Evolutionary conservation across 2,888 invertebrate genomes (phyloP).

Genomic region (Drosophila dives): DNA sequence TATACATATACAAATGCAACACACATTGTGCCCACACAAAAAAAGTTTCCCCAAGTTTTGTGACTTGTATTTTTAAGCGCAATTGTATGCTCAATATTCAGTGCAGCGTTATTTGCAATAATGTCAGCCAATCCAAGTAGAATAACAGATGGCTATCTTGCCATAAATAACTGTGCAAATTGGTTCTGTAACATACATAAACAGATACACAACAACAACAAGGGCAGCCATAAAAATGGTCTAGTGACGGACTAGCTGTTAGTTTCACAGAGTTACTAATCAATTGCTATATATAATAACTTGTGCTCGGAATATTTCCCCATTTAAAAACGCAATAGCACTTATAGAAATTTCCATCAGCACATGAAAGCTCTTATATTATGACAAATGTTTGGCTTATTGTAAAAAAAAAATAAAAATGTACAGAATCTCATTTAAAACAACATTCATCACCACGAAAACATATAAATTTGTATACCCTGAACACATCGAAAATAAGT

Average conservation of each 20-base stretch:
- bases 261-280: not conserved
- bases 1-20: no score
- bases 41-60: conserved; percentile 38
- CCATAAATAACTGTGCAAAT: conserved; percentile 23
- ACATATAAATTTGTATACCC: not conserved
- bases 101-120: conserved; percentile 15
- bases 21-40: not conserved
- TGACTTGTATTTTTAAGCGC: conserved; percentile 41
- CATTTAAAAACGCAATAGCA: not conserved
- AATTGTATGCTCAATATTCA: conserved; percentile 33
- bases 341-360: not conserved
- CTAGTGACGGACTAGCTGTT: not conserved
- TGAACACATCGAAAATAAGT: no score
- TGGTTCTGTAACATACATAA: conserved; percentile 3
- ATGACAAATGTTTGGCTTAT: not conserved
- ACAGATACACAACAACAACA: not conserved
- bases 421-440: not conserved
- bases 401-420: not conserved
- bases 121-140: conserved; percentile 6
- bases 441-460: not conserved
- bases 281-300: not conserved
- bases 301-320: not conserved
- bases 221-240: conserved; percentile 1
- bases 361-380: not conserved
- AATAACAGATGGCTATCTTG: conserved; percentile 25